Evolutionary conservation across 2,797 vertebrate species (phyloP).

Genomic region (Pseudocheirus occidentalis): DNA sequence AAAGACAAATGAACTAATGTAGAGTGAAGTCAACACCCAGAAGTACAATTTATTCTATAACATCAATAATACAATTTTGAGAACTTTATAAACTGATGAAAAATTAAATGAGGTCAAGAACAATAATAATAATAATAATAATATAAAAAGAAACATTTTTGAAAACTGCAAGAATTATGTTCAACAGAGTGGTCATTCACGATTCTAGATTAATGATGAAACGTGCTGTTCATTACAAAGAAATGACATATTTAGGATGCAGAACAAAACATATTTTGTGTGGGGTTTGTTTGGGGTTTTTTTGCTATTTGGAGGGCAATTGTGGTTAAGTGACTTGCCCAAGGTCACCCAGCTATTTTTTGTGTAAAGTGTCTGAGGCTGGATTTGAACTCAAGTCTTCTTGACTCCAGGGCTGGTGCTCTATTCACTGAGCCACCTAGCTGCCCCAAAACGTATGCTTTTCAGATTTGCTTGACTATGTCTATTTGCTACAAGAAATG

Average conservation of each 20-base stretch:
- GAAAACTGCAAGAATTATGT: background rate
- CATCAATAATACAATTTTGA: background rate
- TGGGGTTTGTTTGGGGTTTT: too few relatives aligned
- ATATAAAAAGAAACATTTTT: too few relatives aligned
- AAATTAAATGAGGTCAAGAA: background rate
- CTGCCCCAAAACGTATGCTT: too few relatives aligned
- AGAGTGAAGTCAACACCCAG: background rate
- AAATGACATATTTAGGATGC: background rate
- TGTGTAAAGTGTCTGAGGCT: too few relatives aligned
- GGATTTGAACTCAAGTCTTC: too few relatives aligned
- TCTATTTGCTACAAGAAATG: background rate
- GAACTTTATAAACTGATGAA: background rate
- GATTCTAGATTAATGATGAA: background rate
- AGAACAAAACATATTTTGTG: background rate
- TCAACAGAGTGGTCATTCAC: background rate
- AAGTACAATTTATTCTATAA: background rate
- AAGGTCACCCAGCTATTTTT: too few relatives aligned
- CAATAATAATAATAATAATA: background rate
- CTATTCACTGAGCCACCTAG: too few relatives aligned
- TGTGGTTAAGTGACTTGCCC: too few relatives aligned
- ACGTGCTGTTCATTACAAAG: background rate
- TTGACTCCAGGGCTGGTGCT: too few relatives aligned
- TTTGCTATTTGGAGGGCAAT: too few relatives aligned
- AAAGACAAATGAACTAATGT: background rate
- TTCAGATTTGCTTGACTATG: background rate